These are phyloP conservation scores for Caenorhabditis tropicalis DNA, from an alignment of 1,140 invertebrate species.

Conservation along the genomic window DNA sequence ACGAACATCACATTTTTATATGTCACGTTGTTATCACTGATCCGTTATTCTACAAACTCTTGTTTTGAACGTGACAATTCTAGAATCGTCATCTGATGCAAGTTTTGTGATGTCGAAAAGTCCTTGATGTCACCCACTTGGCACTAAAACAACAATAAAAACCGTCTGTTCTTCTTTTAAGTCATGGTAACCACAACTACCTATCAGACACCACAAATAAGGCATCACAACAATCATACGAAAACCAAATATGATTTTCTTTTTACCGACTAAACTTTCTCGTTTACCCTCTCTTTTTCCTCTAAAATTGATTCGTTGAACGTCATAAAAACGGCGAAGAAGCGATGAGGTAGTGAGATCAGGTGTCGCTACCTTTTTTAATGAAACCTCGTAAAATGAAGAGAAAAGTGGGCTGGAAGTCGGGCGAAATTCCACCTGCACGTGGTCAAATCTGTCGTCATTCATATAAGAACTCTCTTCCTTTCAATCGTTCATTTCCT, in stretches of 20 bases:
- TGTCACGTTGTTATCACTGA: too few relatives aligned
- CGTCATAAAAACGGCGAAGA: neutral
- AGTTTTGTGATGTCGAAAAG: neutral
- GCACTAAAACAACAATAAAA: constrained; percentile 23
- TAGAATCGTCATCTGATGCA: neutral
- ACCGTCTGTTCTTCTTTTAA: neutral
- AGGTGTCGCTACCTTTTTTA: neutral
- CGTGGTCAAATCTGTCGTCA: neutral
- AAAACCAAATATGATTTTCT: too few relatives aligned
- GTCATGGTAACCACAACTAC: neutral
- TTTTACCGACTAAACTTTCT: too few relatives aligned
- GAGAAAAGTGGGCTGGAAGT: neutral
- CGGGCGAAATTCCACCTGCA: constrained; percentile 10
- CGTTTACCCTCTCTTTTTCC: too few relatives aligned
- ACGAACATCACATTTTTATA: too few relatives aligned
- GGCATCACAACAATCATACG: too few relatives aligned
- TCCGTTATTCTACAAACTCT: too few relatives aligned
- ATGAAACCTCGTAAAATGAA: constrained; percentile 21
- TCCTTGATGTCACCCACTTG: neutral
- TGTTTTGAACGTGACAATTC: too few relatives aligned
- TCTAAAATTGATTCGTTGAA: constrained; percentile 4
- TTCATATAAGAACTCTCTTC: neutral
- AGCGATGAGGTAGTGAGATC: constrained; percentile 21
- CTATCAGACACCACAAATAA: neutral
- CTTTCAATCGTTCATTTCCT: neutral